Percentiles rank a stretch among this genome's conserved stretches.
phyloP scores from a whole-genome alignment of 1,140 invertebrate genomes.

The Panulirus ornatus region DNA sequence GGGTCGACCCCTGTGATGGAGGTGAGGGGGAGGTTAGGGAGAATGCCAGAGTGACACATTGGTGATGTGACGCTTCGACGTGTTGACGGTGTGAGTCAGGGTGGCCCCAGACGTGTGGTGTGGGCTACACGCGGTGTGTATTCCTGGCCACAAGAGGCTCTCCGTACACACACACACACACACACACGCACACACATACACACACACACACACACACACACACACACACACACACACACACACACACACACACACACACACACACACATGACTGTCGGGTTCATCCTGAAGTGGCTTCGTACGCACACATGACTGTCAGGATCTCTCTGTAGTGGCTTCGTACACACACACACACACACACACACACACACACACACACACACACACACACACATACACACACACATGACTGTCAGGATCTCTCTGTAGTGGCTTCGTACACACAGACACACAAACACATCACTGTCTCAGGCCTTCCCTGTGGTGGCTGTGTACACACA shows the following conservation, averaged over 20 bases:
- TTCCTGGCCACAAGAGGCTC: no score
- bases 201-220: background rate
- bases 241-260: constrained; percentile 24
- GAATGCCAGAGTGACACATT: no score
- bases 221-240: background rate
- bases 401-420: background rate
- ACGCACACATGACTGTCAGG: background rate
- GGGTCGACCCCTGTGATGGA: no score
- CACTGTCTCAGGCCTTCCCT: no score
- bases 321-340: background rate
- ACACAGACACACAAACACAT: background rate
- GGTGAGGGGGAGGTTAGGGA: no score
- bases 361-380: background rate
- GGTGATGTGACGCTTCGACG: no score
- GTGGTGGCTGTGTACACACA: background rate
- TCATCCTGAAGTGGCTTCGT: background rate
- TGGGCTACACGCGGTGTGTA: no score
- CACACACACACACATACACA: background rate
- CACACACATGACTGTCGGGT: background rate
- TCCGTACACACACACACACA: background rate
- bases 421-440: background rate
- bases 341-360: background rate
- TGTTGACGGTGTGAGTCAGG: no score
- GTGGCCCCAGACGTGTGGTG: no score
- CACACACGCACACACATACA: background rate